A percentile compares a stretch with the other conserved stretches of the same genome.
Evolutionary conservation across 2,797 vertebrate genomes (phyloP).

Genomic region (Apogon hyalosoma): DNA sequence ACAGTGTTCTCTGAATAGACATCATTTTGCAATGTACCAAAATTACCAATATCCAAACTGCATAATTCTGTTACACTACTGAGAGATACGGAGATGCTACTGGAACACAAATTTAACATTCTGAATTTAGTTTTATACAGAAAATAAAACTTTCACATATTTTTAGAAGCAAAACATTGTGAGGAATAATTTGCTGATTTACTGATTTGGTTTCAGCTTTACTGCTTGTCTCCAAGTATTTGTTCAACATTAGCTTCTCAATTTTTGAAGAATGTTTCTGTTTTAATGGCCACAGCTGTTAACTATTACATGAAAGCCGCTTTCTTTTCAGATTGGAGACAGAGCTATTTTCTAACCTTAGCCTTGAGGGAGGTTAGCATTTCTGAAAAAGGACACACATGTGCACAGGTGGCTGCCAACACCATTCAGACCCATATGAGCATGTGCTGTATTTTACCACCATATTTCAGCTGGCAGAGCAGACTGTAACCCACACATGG

Average conservation of each 20-base stretch:
- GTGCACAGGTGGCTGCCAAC: slow-evolving; percentile 66
- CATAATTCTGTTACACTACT: background rate
- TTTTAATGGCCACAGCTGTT: slow-evolving; percentile 65
- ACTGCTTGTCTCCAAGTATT: slow-evolving; percentile 40
- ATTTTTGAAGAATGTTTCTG: slow-evolving; percentile 47
- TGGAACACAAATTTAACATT: slow-evolving; percentile 3
- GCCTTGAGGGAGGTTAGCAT: slow-evolving; percentile 62
- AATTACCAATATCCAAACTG: slow-evolving; percentile 15
- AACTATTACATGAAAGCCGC: slow-evolving; percentile 67
- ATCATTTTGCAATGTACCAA: background rate
- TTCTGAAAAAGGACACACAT: slow-evolving; percentile 57
- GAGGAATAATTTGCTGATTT: slow-evolving; percentile 22
- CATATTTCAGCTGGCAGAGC: slow-evolving; percentile 52
- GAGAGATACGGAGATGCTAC: background rate
- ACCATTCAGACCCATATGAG: slow-evolving; percentile 51
- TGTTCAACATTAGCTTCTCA: slow-evolving; percentile 49
- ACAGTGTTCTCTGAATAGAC: slow-evolving; percentile 10
- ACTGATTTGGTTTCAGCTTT: slow-evolving; percentile 29
- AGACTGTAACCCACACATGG: slow-evolving; percentile 32
- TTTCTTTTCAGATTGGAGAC: slow-evolving; percentile 59
- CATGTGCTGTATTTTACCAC: slow-evolving; percentile 45
- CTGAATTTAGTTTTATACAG: slow-evolving; percentile 6
- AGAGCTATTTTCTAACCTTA: slow-evolving; percentile 57
- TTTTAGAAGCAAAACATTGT: slow-evolving; percentile 13
- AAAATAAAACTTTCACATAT: slow-evolving; percentile 8